Evolutionary conservation across 2,888 invertebrate genomes (phyloP).

Genomic region (Sesamia inferens): DNA sequence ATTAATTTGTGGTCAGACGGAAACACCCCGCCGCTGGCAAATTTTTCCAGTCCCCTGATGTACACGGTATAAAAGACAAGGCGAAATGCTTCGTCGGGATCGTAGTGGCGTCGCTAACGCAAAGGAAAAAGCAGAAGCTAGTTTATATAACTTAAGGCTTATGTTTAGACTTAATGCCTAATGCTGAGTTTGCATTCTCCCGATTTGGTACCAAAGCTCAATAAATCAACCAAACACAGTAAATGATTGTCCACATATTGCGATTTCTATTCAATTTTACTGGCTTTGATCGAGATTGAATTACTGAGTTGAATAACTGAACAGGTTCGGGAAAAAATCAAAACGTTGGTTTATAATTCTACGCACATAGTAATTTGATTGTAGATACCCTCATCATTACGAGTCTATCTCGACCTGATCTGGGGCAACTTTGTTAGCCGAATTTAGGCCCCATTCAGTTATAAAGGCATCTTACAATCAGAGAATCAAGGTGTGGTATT

Average conservation of each 20-base stretch:
- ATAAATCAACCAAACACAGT: background rate
- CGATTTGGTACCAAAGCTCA: background rate
- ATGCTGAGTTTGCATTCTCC: background rate
- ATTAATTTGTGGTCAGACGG: too few species aligned
- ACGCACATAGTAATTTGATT: constrained; percentile 48
- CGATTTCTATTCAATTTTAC: constrained; percentile 5
- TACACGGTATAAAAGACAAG: too few species aligned
- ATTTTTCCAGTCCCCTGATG: too few species aligned
- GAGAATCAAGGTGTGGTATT: background rate
- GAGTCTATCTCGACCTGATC: constrained; percentile 46
- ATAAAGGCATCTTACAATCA: constrained; percentile 26
- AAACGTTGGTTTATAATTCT: constrained; percentile 22
- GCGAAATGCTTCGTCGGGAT: too few species aligned
- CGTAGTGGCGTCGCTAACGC: too few species aligned
- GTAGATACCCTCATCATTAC: constrained; percentile 54
- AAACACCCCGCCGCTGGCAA: too few species aligned
- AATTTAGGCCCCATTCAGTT: constrained; percentile 44
- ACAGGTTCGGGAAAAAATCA: constrained; percentile 15
- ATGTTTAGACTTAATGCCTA: background rate
- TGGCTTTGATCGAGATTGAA: too few species aligned
- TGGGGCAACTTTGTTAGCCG: constrained; percentile 31
- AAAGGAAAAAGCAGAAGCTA: too few species aligned
- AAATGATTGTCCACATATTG: background rate
- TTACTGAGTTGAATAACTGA: too few species aligned
- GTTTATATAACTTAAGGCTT: too few species aligned